Evolutionary conservation across 2,797 vertebrate genomes (phyloP), one percentile per base, ranked within the genome.

Genomic region (Allobates femoralis): DNA sequence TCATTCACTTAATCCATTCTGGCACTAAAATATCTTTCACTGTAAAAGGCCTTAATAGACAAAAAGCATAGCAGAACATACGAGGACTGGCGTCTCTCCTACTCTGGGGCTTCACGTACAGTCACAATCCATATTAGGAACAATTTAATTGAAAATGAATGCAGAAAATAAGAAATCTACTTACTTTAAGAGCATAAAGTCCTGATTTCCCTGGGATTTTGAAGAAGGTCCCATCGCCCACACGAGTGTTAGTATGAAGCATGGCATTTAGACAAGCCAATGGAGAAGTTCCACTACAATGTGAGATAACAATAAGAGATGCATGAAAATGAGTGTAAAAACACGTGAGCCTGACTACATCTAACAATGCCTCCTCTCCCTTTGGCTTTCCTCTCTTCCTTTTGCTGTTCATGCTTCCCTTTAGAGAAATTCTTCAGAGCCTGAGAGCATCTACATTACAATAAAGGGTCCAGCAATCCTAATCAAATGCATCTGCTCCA

Each of bases 111-210:
- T 6, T 64, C 62, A 64, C 14, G 30, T 34, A 19, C 16, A 19
- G 64, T 67, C 32, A 5, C 28, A 28, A 64, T 64, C 26, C 62
- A 64, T 16, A 64, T 19, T 3, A 69, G 30, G 32, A 16, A n/a
- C 34, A 41, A 41, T 69, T 3, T 69, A 37, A 69, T 41, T 41
- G 34, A 69, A 66, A n/a, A 4, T n/a, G 26, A 64, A 71, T 46
- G 37, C 19, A 46, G 1, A n/a, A 71, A 1, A 71, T 41, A 5
- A 56, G 1, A 34, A 76, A 60, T 30, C 86, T 88, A 95, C 95
- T 96, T 95, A 96, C 95, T 95, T 94, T 96, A 91, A 95, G 95
- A 92, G 95, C 94, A 81, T 96, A 96, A 85, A 96, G 95, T 94
- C 95, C 95, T n/a, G 94, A 94, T 90, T 95, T 96, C 81, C 95